Evolutionary conservation across 2,113 vertebrate genomes (phyloP), one percentile per base, ranked within the genome.

Genomic region (Trichechus manatus): DNA sequence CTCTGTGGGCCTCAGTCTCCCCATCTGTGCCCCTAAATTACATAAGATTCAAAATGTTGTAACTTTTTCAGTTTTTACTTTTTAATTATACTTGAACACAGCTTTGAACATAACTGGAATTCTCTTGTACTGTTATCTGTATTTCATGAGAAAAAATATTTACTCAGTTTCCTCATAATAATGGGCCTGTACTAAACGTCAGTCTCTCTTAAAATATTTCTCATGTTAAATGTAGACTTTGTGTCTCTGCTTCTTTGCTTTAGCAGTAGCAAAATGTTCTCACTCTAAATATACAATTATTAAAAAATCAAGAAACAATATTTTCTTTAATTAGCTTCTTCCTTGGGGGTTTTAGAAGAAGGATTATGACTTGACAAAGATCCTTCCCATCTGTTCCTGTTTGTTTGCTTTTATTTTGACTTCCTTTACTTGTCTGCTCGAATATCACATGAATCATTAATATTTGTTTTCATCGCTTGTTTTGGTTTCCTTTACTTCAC

Each of bases 321-420:
- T 98, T 98, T 98, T 98, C 92, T 97, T 97, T 99, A 98, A 98
- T 98, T 98, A 98, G 95, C 97, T 98, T 92, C 95, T 98, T 98
- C 98, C 98, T 98, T 98, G 98, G 97, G 90, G 97, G 93, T 97
- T 98, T 98, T 97, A 53, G 56, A 96, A 97, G 94, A 98, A 96
- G 82, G 96, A 96, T 98, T 98, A 85, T 97, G 97, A 89, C 97
- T 98, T 98, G 92, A 98, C 95, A 97, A 94, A 98, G 98, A 98
- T 98, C 97, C 81, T 96, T 98, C 98, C 98, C 98, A 98, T 98
- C 98, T 99, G 98, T 98, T 98, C 97, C 97, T 98, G 95, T 98
- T 98, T 97, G 95, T 97, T 98, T 98, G 97, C 98, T 98, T 98
- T 98, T 98, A 98, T 98, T 99, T 98, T 98, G 98, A 98, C 98